Evolutionary conservation across 2,797 vertebrate species (phyloP).

Genomic region (Mormyrops boulengeri): DNA sequence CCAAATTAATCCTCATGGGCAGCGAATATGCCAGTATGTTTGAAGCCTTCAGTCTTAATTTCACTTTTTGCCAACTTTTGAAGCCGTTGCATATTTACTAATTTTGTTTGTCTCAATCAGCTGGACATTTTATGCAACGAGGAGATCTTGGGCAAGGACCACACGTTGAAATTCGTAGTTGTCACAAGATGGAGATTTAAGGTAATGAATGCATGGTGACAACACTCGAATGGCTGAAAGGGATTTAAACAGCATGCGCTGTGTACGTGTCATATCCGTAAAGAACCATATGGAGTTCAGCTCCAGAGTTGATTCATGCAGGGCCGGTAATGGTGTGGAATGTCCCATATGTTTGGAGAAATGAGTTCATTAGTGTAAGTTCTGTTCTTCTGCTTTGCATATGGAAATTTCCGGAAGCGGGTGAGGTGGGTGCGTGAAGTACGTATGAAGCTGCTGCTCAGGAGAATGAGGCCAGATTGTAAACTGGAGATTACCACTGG

Average conservation of each 20-base stretch:
- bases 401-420: slow-evolving; percentile 6
- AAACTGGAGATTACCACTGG: not conserved
- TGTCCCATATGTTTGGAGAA: not conserved
- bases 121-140: slow-evolving; percentile 99
- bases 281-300: not conserved
- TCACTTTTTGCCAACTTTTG: not conserved
- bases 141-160: slow-evolving; percentile 98
- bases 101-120: slow-evolving; percentile 52
- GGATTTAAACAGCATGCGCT: not conserved
- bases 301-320: not conserved
- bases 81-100: not conserved
- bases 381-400: slow-evolving; percentile 8
- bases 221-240: not conserved
- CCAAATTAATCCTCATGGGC: not conserved
- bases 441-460: not conserved
- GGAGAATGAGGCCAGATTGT: not conserved
- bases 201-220: slow-evolving; percentile 56
- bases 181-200: slow-evolving; percentile 99
- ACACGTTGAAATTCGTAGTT: slow-evolving; percentile 98
- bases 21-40: not conserved
- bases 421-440: not conserved
- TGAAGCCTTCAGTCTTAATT: not conserved
- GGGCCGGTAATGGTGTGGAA: not conserved
- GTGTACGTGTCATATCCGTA: not conserved
- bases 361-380: not conserved